phyloP scores from a whole-genome alignment of 2,113 vertebrate species.

The Corythaeola cristata region DNA sequence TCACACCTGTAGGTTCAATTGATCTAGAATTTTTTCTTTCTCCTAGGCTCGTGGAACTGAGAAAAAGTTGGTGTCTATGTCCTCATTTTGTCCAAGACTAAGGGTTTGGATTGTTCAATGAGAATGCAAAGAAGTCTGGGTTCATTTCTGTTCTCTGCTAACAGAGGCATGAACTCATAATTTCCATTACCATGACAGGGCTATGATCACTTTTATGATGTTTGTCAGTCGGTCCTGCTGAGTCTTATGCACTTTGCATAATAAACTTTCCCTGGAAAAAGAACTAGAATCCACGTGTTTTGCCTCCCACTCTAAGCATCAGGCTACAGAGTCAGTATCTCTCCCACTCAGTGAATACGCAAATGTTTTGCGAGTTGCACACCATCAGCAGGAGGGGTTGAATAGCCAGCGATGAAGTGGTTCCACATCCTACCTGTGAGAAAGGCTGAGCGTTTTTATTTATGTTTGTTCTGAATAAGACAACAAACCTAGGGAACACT shows the following conservation, averaged over 20 bases:
- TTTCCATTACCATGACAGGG: not conserved
- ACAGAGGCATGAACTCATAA: not conserved
- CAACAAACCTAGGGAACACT: not conserved
- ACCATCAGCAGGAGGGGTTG: not conserved
- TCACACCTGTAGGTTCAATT: not conserved
- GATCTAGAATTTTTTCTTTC: not conserved
- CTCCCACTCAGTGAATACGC: not conserved
- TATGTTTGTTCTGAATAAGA: not conserved
- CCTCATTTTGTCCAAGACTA: not conserved
- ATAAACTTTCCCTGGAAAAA: not conserved
- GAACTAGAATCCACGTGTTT: conserved; percentile 5
- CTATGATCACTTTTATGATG: not conserved
- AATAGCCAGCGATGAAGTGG: not conserved
- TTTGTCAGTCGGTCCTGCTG: not conserved
- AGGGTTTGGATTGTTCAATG: not conserved
- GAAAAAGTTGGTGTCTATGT: not conserved
- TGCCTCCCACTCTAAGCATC: conserved; percentile 37
- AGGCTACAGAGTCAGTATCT: conserved; percentile 17
- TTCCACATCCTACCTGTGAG: not conserved
- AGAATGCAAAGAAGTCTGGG: not conserved
- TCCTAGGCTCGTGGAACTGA: not conserved
- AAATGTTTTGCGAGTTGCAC: not conserved
- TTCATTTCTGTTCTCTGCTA: not conserved
- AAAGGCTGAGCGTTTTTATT: not conserved
- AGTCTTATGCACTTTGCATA: not conserved